These are phyloP conservation scores for Delichon dasypus DNA, from an alignment of 2,797 vertebrate genomes.

Conservation along the genomic window DNA sequence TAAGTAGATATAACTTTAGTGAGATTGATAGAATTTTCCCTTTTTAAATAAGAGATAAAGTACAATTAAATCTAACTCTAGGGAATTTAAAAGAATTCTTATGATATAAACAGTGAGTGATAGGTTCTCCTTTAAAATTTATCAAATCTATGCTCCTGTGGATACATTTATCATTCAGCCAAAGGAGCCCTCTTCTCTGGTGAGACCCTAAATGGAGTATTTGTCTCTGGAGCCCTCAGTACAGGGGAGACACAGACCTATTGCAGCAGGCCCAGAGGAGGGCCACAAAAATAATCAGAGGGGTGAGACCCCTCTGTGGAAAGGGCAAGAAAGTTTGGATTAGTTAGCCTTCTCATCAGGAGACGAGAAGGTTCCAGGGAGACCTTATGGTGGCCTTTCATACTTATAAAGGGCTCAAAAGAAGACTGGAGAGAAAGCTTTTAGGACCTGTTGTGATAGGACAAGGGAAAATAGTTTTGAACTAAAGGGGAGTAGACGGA, in stretches of 20 bases:
- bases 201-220: neutral
- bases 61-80: neutral
- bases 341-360: neutral
- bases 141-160: neutral
- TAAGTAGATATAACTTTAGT: neutral
- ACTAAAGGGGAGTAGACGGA: too few species aligned
- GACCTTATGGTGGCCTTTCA: neutral
- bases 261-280: neutral
- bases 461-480: neutral
- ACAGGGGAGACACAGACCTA: neutral
- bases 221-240: neutral
- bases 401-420: neutral
- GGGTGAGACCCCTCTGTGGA: rapidly evolving
- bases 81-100: neutral
- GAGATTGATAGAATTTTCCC: neutral
- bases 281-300: neutral
- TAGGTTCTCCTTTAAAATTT: neutral
- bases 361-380: neutral
- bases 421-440: neutral
- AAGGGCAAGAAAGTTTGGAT: neutral
- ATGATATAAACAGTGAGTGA: neutral
- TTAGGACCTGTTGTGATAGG: neutral
- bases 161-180: neutral
- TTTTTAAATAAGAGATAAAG: neutral
- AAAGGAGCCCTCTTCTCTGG: neutral